phyloP scores from a whole-genome alignment of 2,113 vertebrate genomes.

The Nerophis ophidion region DNA sequence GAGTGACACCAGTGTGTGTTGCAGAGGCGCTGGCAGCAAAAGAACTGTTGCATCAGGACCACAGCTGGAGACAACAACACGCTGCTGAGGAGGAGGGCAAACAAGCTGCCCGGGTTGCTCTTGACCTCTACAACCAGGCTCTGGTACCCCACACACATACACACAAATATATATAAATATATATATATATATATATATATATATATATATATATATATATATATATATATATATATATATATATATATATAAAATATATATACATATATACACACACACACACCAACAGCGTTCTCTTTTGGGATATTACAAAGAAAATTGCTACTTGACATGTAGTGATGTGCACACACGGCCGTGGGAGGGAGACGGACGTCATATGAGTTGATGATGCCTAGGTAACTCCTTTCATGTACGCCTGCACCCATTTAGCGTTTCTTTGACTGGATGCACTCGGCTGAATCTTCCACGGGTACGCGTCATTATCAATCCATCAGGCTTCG shows the following conservation, averaged over 20 bases:
- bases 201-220: too few relatives aligned
- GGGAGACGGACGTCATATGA: constrained; percentile 13
- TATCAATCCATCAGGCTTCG: constrained; percentile 45
- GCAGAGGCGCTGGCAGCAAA: constrained; percentile 52
- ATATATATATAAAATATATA: too few relatives aligned
- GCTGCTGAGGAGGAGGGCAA: constrained; percentile 56
- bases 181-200: too few relatives aligned
- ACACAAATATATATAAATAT: too few relatives aligned
- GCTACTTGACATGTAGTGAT: constrained; percentile 48
- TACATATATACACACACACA: constrained; percentile 27
- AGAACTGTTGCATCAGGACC: constrained; percentile 58
- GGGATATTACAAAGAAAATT: constrained; percentile 37
- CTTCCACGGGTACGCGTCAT: constrained; percentile 41
- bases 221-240: too few relatives aligned
- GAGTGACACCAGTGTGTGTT: constrained; percentile 23
- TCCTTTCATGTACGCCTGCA: constrained; percentile 41
- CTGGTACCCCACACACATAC: constrained; percentile 58
- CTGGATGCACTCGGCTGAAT: constrained; percentile 37
- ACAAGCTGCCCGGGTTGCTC: constrained; percentile 45
- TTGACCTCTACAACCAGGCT: constrained; percentile 64
- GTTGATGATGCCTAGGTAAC: constrained; percentile 29
- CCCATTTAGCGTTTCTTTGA: constrained; percentile 34
- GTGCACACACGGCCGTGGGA: constrained; percentile 40
- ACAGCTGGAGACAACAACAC: constrained; percentile 35
- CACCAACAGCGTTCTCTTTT: constrained; percentile 28